Evolutionary conservation across 92 coral and sea anemone genomes (phyloP).

Genomic region (Epizoanthus rinbou): DNA sequence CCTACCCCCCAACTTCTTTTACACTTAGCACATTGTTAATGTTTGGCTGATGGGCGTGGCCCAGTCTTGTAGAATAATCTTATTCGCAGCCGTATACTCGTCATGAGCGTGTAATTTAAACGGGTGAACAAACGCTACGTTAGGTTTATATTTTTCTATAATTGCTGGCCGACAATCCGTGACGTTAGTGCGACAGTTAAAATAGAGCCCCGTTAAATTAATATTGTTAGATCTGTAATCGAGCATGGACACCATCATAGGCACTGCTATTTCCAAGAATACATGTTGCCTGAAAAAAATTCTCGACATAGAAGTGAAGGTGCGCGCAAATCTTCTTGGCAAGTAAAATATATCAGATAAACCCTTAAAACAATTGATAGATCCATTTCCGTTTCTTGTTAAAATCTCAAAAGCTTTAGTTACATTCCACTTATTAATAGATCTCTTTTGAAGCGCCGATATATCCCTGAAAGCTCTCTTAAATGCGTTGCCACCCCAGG

Average conservation of each 20-base stretch:
- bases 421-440: conserved; percentile 11
- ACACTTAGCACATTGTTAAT: not conserved
- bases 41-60: not conserved
- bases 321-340: conserved; percentile 11
- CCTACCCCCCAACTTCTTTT: no score
- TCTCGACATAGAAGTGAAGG: conserved; percentile 22
- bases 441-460: conserved; percentile 49
- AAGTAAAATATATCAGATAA: conserved; percentile 44
- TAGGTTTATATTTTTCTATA: conserved; percentile 3
- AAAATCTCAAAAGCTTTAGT: conserved; percentile 20
- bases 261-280: conserved; percentile 52
- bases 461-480: conserved; percentile 76
- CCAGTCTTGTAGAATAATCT: conserved; percentile 1
- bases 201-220: conserved; percentile 8
- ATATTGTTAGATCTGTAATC: conserved; percentile 23
- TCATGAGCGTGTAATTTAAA: not conserved
- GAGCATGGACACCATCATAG: conserved; percentile 43
- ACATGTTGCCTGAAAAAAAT: conserved; percentile 37
- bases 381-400: conserved; percentile 24
- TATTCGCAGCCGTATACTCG: not conserved
- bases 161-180: conserved; percentile 6
- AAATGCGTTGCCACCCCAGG: conserved; percentile 66
- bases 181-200: not conserved
- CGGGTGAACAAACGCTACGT: conserved; percentile 23
- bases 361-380: conserved; percentile 27